A percentile compares a stretch with the other conserved stretches of the same genome.
phyloP scores from a whole-genome alignment of 2,113 vertebrate genomes.

The Etia nguti region DNA sequence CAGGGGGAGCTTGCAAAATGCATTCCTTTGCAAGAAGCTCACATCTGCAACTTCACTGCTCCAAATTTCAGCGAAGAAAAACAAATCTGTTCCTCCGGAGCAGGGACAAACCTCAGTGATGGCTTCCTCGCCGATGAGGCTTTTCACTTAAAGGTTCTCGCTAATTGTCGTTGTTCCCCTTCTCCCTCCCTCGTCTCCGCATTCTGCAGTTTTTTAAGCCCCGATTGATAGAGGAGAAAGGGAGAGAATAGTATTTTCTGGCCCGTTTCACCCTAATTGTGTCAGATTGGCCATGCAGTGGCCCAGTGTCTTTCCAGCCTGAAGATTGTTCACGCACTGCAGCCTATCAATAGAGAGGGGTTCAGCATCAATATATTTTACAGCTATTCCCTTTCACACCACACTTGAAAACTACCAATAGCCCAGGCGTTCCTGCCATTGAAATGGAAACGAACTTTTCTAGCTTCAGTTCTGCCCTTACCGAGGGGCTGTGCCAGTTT shows the following conservation, averaged over 20 bases:
- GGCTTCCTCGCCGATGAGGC: not conserved
- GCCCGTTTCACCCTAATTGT: constrained; percentile 79
- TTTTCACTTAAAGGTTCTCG: constrained; percentile 15
- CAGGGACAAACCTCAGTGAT: constrained; percentile 13
- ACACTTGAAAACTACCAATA: constrained; percentile 73
- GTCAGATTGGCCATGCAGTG: constrained; percentile 67
- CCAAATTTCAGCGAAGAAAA: constrained; percentile 31
- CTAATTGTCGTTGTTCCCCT: constrained; percentile 36
- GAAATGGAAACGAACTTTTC: constrained; percentile 67
- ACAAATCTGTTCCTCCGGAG: constrained; percentile 38
- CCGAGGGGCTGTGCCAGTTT: constrained; percentile 22
- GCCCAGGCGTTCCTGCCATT: constrained; percentile 61
- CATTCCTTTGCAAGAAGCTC: constrained; percentile 58
- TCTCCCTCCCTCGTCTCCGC: not conserved
- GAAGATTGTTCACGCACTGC: constrained; percentile 73
- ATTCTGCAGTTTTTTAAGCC: constrained; percentile 57
- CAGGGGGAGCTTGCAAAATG: constrained; percentile 2
- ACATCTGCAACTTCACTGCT: constrained; percentile 58
- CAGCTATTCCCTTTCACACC: constrained; percentile 68
- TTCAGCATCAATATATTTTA: constrained; percentile 77
- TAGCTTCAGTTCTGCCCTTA: not conserved
- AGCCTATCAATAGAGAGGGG: constrained; percentile 62
- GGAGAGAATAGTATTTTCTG: constrained; percentile 80
- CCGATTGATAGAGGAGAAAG: constrained; percentile 63
- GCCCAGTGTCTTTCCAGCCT: constrained; percentile 58